Evolutionary conservation across 2,888 invertebrate genomes (phyloP), one percentile per base, ranked within the genome.

Genomic region (Hyposoter didymator): DNA sequence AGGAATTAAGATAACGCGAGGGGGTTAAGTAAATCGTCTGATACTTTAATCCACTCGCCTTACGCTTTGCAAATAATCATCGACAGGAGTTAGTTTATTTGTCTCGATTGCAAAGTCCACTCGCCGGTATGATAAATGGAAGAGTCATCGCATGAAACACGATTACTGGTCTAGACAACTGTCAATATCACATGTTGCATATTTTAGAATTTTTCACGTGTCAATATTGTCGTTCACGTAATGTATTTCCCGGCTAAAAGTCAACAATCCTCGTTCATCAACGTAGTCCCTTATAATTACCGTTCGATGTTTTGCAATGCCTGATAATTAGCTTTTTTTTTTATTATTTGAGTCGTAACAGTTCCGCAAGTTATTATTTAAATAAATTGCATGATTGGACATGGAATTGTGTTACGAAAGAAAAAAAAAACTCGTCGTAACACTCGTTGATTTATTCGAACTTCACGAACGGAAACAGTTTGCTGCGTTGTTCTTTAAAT

Each of bases 31-130:
- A 19, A 59, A 45, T 45, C 22, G 59, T 35, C 52, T 73, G 66
- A 82, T 78, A 78, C 72, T 45, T 66, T 73, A 72, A 82, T 82
- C 78, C 52, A 72, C 73, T 73, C 55, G 67, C 66, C 55, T 69
- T 67, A 32, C 8, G 47, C 67, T 64, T 49, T 10, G 64, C 43
- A 55, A 59, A 73, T 59, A 28, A 59, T 59, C 59, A 59, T 59
- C 28, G 28, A 28, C 59, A 12, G 28, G 59, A 28, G 59, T 59
- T 59, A 59, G 59, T 59, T 59, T 28, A 14, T 59, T 59, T 59
- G 59, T 28, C 28, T 59, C 6, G 59, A 59, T 28, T 28, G 12
- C 66, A 66, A 66, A 66, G 66, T 66, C 66, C 28, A 28, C 59
- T 59, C 28, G 28, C 2, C 14, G 5, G 5, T 59, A 28, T 59